Percentiles rank a stretch among this genome's conserved stretches.
These are phyloP conservation scores for Cepaea nemoralis DNA, from an alignment of 1,140 invertebrate species.

Conservation along the genomic window DNA sequence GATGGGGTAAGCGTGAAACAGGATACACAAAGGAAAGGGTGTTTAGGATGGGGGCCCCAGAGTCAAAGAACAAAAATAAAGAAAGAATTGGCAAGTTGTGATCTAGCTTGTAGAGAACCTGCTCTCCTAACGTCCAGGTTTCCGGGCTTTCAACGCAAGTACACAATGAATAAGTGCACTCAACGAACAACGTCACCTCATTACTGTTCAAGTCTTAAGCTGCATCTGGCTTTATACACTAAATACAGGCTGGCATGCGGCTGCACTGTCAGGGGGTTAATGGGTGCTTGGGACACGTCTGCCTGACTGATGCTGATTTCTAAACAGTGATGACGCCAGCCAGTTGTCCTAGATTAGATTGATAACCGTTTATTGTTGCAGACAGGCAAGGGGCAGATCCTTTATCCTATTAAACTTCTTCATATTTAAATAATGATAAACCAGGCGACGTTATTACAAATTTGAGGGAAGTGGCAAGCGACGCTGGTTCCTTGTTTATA, in stretches of 20 bases:
- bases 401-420: constrained; percentile 1
- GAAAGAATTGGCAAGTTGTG: neutral
- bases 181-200: constrained; percentile 21
- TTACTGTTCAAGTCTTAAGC: constrained; percentile 14
- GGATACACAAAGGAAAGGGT: constrained; percentile 36
- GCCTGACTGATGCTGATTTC: constrained; percentile 23
- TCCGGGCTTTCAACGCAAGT: neutral
- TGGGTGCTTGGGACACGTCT: constrained; percentile 16
- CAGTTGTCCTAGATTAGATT: constrained; percentile 28
- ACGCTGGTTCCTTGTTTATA: neutral
- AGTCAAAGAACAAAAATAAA: neutral
- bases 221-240: constrained; percentile 21
- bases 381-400: neutral
- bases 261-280: constrained; percentile 32
- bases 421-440: constrained; percentile 16
- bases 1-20: constrained; percentile 38
- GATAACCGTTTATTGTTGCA: constrained; percentile 33
- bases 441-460: neutral
- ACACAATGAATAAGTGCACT: constrained; percentile 30
- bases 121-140: constrained; percentile 19
- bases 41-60: constrained; percentile 25
- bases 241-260: constrained; percentile 17
- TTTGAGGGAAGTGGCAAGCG: constrained; percentile 16
- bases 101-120: constrained; percentile 27
- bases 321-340: constrained; percentile 23